These are phyloP conservation scores for Malthinus flaveolus DNA, from an alignment of 2,888 invertebrate species.

Conservation along the genomic window DNA sequence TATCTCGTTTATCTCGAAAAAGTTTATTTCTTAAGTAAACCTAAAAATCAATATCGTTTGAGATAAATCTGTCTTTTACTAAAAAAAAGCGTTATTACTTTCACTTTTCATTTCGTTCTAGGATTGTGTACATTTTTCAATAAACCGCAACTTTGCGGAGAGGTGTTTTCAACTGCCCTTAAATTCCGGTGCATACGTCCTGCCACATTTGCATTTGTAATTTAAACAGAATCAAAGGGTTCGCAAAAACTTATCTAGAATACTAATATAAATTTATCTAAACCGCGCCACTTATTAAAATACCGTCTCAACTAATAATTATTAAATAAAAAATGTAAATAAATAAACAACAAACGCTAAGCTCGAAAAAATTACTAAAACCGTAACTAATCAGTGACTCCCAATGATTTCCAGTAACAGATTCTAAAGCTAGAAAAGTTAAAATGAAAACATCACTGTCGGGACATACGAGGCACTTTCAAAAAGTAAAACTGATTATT, in stretches of 20 bases:
- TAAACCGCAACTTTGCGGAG: not conserved
- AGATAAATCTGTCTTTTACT: not conserved
- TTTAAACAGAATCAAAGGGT: not conserved
- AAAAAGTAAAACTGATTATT: too few species aligned
- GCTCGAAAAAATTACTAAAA: too few species aligned
- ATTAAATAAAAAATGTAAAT: too few species aligned
- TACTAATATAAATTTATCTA: not conserved
- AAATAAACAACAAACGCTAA: too few species aligned
- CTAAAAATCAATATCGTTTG: not conserved
- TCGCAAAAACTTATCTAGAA: constrained; percentile 2
- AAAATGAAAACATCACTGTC: too few species aligned
- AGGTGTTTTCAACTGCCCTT: not conserved
- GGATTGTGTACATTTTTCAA: constrained; percentile 1
- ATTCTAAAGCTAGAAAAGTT: too few species aligned
- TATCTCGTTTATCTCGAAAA: not conserved
- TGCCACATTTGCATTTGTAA: not conserved
- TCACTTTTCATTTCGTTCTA: constrained; percentile 1
- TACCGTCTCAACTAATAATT: too few species aligned
- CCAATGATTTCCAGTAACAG: too few species aligned
- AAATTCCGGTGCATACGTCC: not conserved
- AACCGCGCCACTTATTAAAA: too few species aligned
- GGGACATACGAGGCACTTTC: too few species aligned
- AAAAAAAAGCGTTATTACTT: constrained; percentile 3
- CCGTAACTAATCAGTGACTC: too few species aligned
- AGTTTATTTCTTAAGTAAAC: constrained; percentile 1